Conservation (phyloP, 2,888 invertebrate genomes). For the Hoplodrina ambigua region DNA sequence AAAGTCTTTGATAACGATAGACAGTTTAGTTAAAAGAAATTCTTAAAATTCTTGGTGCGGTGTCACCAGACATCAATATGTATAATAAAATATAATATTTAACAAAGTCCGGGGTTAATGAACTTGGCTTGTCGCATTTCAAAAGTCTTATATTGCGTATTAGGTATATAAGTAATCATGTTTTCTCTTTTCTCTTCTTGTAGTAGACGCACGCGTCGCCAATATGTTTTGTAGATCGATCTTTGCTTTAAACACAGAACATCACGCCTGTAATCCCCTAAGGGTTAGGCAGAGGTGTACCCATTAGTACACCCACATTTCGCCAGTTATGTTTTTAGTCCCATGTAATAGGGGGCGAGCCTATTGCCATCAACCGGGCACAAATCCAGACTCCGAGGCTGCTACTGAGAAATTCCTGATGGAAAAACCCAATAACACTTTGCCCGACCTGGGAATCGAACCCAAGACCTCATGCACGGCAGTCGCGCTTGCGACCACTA, state of each 20-base stretch:
- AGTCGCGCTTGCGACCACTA: too few species aligned
- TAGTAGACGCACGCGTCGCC: neutral
- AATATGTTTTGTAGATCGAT: neutral
- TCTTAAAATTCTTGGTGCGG: slow-evolving; percentile 56
- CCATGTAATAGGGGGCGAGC: too few species aligned
- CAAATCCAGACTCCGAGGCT: too few species aligned
- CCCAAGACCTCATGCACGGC: too few species aligned
- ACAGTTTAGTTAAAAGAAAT: slow-evolving; percentile 45
- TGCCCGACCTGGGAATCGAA: too few species aligned
- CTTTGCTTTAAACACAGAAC: neutral
- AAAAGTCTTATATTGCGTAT: slow-evolving; percentile 24
- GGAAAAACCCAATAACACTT: too few species aligned
- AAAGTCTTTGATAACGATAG: slow-evolving; percentile 47
- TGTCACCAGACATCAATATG: slow-evolving; percentile 41
- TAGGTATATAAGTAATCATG: neutral
- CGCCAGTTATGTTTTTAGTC: too few species aligned
- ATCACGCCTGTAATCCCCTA: too few species aligned
- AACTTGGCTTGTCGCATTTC: slow-evolving; percentile 23
- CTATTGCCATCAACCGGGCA: too few species aligned
- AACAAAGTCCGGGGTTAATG: slow-evolving; percentile 46
- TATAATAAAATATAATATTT: slow-evolving; percentile 30
- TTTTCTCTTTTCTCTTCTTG: slow-evolving; percentile 41
- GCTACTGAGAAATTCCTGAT: too few species aligned
- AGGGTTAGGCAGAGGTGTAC: too few species aligned
- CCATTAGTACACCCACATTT: too few species aligned